These are phyloP conservation scores for Drosophila mauritiana DNA, from an alignment of 1,140 invertebrate genomes.

Conservation along the genomic window DNA sequence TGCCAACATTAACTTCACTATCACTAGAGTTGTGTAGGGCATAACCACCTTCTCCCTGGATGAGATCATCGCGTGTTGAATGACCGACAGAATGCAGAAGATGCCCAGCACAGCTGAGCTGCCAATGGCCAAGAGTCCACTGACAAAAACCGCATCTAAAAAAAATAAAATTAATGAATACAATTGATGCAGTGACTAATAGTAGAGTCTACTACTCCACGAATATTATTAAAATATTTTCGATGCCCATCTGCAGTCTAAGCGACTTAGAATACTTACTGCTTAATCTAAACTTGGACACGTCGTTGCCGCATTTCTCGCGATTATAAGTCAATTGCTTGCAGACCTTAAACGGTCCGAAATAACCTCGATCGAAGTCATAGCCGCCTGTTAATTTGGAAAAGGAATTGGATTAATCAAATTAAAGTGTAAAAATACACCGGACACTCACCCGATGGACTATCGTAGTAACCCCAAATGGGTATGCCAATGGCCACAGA, in stretches of 20 bases:
- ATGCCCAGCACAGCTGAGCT: slow-evolving; percentile 89
- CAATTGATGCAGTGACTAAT: no score
- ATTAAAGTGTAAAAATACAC: slow-evolving; percentile 48
- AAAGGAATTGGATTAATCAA: slow-evolving; percentile 65
- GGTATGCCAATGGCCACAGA: slow-evolving; percentile 91
- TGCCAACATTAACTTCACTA: slow-evolving; percentile 90
- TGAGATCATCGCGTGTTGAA: slow-evolving; percentile 93
- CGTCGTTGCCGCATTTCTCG: slow-evolving; percentile 91
- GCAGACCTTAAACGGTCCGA: slow-evolving; percentile 93
- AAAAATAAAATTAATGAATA: not conserved
- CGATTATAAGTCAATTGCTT: slow-evolving; percentile 91
- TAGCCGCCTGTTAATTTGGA: slow-evolving; percentile 64
- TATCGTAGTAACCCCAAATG: slow-evolving; percentile 92
- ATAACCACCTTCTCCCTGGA: slow-evolving; percentile 91
- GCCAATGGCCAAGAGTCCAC: slow-evolving; percentile 90
- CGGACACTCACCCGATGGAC: slow-evolving; percentile 81
- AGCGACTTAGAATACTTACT: slow-evolving; percentile 86
- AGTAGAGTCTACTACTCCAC: no score
- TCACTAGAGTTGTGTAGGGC: slow-evolving; percentile 90
- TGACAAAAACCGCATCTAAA: slow-evolving; percentile 91
- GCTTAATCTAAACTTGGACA: slow-evolving; percentile 91
- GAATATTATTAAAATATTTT: no score
- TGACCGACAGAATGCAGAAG: slow-evolving; percentile 90
- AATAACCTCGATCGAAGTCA: slow-evolving; percentile 90
- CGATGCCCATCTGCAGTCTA: no score